Evolutionary conservation across 1,140 invertebrate species (phyloP), one percentile per base, ranked within the genome.

Genomic region (Caenorhabditis remanei): DNA sequence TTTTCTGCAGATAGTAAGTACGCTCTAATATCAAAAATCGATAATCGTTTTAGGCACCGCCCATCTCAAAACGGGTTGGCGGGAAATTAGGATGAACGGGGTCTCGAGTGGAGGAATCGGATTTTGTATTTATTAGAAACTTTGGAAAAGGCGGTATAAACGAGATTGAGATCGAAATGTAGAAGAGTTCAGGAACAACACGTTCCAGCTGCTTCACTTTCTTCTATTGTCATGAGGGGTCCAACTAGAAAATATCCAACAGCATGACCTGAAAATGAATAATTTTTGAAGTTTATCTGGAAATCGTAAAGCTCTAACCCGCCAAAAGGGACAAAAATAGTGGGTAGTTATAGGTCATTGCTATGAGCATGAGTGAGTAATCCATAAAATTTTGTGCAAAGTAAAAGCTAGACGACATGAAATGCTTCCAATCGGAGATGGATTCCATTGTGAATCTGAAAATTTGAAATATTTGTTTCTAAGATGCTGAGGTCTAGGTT

Each of bases 271-370:
- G 55, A 21, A 85, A 24, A 40, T n/a, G 24, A 13, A 21, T 4
- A 2, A 21, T 4, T 84, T 67, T 43, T 85, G 13, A 32, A n/a
- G 5, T 13, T n/a, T 3, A 65, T 61, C 13, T 11, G 5, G 5
- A 53, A 63, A n/a, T 21, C 65, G 32, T 0, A 32, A 32, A 32
- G 2, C 32, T 32, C 32, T 32, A 32, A 85, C 84, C 84, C 41
- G 16, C 24, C 16, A 87, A 48, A 83, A 89, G 71, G 11, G 86
- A 85, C 0, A 67, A 58, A 21, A 87, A 32, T 7, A 89, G n/a
- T 4, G 88, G 88, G 50, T 85, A 87, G 63, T 89, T 89, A 40
- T 89, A 89, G 11, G 88, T 89, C 88, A 89, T 89, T 32, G 88
- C 41, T 8, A 89, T 58, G 67, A 89, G 88, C 88, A 89, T 89